A percentile compares a stretch with the other conserved stretches of the same genome.
Evolutionary conservation across 2,888 invertebrate genomes (phyloP).

Genomic region (Dendrolimus houi): DNA sequence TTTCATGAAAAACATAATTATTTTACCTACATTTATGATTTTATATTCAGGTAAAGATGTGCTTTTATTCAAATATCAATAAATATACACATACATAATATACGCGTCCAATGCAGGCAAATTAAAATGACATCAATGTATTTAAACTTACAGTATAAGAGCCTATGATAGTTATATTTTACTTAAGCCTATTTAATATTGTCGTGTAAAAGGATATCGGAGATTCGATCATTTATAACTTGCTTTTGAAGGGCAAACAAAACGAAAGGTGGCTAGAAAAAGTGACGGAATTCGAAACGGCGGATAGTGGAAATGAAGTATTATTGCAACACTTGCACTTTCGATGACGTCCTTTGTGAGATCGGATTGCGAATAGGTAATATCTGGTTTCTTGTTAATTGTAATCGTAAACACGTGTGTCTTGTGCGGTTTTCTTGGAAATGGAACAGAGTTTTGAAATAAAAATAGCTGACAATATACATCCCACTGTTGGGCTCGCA

Average conservation of each 20-base stretch:
- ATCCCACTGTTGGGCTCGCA: no score
- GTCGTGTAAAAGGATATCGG: slow-evolving; percentile 59
- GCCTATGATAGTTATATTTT: not conserved
- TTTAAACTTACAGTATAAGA: no score
- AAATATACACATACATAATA: no score
- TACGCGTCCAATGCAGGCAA: no score
- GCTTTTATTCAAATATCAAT: slow-evolving; percentile 18
- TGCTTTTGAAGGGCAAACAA: slow-evolving; percentile 66
- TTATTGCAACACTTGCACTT: slow-evolving; percentile 76
- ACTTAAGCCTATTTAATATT: slow-evolving; percentile 24
- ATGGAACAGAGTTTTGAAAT: not conserved
- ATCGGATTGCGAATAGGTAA: slow-evolving; percentile 31
- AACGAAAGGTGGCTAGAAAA: slow-evolving; percentile 44
- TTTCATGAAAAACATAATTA: no score
- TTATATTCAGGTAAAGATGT: slow-evolving; percentile 52
- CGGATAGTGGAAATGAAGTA: slow-evolving; percentile 64
- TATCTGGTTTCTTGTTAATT: slow-evolving; percentile 37
- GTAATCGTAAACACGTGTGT: slow-evolving; percentile 24
- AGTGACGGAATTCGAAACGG: slow-evolving; percentile 51
- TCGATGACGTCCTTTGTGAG: slow-evolving; percentile 47
- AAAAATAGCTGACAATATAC: no score
- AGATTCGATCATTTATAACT: slow-evolving; percentile 73
- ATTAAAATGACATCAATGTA: no score
- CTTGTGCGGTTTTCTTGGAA: slow-evolving; percentile 1
- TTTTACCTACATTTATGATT: slow-evolving; percentile 7